Percentiles rank a stretch among this genome's conserved stretches.
phyloP scores from a whole-genome alignment of 2,113 vertebrate genomes.

The Microtus montanus region DNA sequence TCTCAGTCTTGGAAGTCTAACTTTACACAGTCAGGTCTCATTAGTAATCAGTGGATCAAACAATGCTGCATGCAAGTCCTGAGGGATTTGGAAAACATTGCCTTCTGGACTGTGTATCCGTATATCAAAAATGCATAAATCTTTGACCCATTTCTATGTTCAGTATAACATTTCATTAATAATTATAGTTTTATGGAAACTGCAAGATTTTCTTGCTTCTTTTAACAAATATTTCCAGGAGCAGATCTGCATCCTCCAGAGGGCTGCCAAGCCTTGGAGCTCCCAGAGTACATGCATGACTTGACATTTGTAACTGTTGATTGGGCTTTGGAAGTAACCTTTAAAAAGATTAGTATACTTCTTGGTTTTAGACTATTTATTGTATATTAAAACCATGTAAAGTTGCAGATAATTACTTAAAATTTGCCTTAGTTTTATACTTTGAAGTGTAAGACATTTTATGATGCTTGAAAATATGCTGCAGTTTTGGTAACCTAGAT shows the following conservation, averaged over 20 bases:
- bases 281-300: neutral
- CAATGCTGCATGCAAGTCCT: neutral
- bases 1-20: neutral
- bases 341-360: slow-evolving; percentile 6
- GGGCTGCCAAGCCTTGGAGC: neutral
- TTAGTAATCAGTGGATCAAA: neutral
- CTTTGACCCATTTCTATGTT: neutral
- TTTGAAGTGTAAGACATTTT: neutral
- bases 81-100: neutral
- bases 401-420: slow-evolving; percentile 4
- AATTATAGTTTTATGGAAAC: neutral
- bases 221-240: neutral
- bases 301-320: neutral
- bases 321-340: slow-evolving; percentile 12
- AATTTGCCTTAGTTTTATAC: neutral
- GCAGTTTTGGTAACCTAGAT: neutral
- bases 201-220: rapidly evolving
- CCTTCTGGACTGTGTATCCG: neutral
- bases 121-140: slow-evolving; percentile 1
- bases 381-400: neutral
- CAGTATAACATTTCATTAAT: neutral
- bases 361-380: neutral
- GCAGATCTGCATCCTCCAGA: neutral
- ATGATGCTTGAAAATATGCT: neutral
- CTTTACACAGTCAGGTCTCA: neutral